A percentile compares a stretch with the other conserved stretches of the same genome.
Evolutionary conservation across 1,140 invertebrate genomes (phyloP).

Genomic region (Neodiprion pinetum): DNA sequence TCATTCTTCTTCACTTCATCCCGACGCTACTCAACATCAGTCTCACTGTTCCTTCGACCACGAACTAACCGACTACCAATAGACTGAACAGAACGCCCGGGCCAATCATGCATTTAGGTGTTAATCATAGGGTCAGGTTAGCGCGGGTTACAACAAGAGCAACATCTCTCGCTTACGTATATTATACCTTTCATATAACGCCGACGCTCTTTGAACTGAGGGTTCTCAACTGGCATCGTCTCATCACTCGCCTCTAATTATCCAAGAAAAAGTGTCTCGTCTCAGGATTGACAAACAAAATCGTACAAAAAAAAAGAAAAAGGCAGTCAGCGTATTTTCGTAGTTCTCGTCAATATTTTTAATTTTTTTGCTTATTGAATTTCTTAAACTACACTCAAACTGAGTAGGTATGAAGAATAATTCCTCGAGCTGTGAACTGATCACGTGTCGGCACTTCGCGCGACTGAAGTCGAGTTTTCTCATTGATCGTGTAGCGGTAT

Average conservation of each 20-base stretch:
- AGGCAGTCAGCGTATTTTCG: background rate
- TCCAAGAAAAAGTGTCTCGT: slow-evolving; percentile 20
- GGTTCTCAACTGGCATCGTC: background rate
- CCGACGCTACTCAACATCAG: background rate
- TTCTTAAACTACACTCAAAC: background rate
- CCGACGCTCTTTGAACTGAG: slow-evolving; percentile 27
- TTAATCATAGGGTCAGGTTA: slow-evolving; percentile 53
- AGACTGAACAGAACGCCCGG: slow-evolving; percentile 22
- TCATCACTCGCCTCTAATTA: slow-evolving; percentile 3
- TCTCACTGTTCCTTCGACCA: slow-evolving; percentile 4
- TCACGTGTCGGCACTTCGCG: no score
- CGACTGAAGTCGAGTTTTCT: background rate
- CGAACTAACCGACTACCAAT: slow-evolving; percentile 11
- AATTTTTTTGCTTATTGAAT: background rate
- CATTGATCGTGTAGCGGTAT: background rate
- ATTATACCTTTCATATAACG: slow-evolving; percentile 46
- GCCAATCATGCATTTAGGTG: slow-evolving; percentile 49
- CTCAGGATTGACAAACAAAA: background rate
- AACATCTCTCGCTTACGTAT: slow-evolving; percentile 27
- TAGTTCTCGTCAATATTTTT: no score
- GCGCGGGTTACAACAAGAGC: slow-evolving; percentile 45
- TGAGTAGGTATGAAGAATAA: no score
- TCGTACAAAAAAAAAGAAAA: background rate
- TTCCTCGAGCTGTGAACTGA: no score
- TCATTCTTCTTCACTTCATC: slow-evolving; percentile 3